Base-by-base conservation (phyloP, 2,797 vertebrate genomes). In the Hoplostethus mediterraneus region DNA sequence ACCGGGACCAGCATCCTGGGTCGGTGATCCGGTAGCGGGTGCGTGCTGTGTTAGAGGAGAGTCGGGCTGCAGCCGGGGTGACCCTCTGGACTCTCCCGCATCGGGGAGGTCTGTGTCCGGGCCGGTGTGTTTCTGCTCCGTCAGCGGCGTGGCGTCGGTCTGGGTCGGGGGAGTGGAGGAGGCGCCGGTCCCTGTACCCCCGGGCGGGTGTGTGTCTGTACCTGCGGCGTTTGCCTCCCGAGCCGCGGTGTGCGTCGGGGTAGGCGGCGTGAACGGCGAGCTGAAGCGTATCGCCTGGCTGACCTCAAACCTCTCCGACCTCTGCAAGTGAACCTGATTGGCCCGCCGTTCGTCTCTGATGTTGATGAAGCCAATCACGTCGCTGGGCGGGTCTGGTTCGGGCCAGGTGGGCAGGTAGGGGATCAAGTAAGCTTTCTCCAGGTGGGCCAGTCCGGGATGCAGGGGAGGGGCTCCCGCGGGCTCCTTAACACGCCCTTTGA, bases 341-440 rank as follows among this genome's bases (percentile, higher is more conserved):
- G 96, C 96, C 72, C 97, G 91, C 31, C 95, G 97, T 13, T 96
- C 96, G 67, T 99, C 98, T 0, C 97, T 94, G 64, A 99, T 98
- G 66, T 99, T 99, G 89, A 99, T 99, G 69, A 98, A 99, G 49
- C 98, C 98, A 71, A 99, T 94, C 48, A 99, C 96, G 7, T 99
- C 98, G 0, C 96, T 98, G 1, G 97, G 95, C 0, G 98, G 98
- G 87, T 99, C 97, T 0, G 98, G 98, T 75, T 99, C 98, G 0
- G 97, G 97, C 97, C 97, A 99, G 0, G 94, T 97, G 65, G 98
- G 98, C 82, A 99, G 91, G 81, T 99, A 99, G 0, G 94, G 91
- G 10, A 98, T 98, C 94, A 99, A 95, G 84, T 98, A 95, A 13
- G 93, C 97, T 65, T 93, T 97, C 78, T 96, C 96, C 84, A 99